phyloP scores from a whole-genome alignment of 2,113 vertebrate species.

The Eonycteris spelaea region DNA sequence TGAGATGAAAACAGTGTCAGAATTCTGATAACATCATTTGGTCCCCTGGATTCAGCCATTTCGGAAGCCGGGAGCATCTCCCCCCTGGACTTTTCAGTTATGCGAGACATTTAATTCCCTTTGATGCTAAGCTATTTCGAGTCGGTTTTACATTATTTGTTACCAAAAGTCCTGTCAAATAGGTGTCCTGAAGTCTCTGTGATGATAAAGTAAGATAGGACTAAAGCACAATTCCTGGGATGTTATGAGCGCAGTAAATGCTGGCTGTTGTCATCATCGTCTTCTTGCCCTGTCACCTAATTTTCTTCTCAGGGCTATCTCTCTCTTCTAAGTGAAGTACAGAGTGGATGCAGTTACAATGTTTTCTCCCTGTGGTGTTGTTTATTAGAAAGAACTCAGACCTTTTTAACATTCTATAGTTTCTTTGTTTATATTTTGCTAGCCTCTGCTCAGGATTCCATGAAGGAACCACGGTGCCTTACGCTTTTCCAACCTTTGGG shows the following conservation, averaged over 20 bases:
- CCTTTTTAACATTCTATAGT: not conserved
- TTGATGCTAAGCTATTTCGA: not conserved
- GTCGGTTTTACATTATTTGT: not conserved
- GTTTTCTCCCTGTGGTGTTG: not conserved
- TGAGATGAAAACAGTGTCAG: not conserved
- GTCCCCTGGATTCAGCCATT: not conserved
- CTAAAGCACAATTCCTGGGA: not conserved
- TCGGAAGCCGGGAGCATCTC: not conserved
- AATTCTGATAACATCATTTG: not conserved
- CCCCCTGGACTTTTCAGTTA: not conserved
- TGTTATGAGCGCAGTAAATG: not conserved
- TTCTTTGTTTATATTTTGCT: not conserved
- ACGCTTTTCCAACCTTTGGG: not conserved
- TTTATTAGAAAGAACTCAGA: not conserved
- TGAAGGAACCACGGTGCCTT: not conserved
- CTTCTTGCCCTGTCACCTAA: not conserved
- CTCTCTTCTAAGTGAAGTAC: not conserved
- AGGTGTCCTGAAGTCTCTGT: not conserved
- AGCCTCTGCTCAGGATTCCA: not conserved
- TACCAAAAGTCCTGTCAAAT: not conserved
- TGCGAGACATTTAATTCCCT: not conserved
- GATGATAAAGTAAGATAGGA: not conserved
- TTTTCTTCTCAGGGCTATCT: not conserved
- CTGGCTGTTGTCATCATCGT: not conserved
- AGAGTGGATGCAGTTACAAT: not conserved